These are phyloP conservation scores for Psephotus haematonotus DNA, from an alignment of 2,113 vertebrate genomes.

Conservation along the genomic window DNA sequence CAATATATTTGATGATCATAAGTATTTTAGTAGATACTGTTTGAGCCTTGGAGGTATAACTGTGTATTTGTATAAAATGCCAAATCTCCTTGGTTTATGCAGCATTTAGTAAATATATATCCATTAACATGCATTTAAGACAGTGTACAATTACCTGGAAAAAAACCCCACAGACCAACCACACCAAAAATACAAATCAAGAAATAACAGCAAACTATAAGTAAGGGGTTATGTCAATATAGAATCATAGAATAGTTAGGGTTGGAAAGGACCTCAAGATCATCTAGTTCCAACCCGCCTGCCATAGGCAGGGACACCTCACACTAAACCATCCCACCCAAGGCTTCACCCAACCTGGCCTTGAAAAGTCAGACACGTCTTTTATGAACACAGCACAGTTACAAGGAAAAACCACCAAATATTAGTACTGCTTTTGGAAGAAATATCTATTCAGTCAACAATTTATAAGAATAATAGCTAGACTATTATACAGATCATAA, in stretches of 20 bases:
- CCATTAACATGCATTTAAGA: not conserved
- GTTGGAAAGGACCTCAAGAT: too few relatives aligned
- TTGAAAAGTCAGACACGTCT: not conserved
- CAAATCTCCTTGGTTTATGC: not conserved
- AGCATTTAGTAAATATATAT: not conserved
- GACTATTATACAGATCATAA: not conserved
- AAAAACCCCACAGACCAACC: accelerated
- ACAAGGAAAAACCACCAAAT: not conserved
- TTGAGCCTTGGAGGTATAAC: not conserved
- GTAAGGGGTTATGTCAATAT: not conserved
- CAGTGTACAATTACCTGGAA: not conserved
- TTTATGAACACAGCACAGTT: not conserved
- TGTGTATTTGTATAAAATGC: not conserved
- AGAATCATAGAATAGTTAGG: too few relatives aligned
- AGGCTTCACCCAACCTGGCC: too few relatives aligned
- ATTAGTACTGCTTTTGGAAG: not conserved
- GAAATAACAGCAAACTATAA: not conserved
- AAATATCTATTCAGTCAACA: not conserved
- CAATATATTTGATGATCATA: not conserved
- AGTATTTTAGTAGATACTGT: not conserved
- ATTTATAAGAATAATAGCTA: not conserved
- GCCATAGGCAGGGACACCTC: too few relatives aligned
- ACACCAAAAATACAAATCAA: not conserved
- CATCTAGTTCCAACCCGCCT: too few relatives aligned
- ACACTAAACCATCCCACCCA: too few relatives aligned